Conservation (phyloP, 2,888 invertebrate genomes). For the Trichopria drosophilae region DNA sequence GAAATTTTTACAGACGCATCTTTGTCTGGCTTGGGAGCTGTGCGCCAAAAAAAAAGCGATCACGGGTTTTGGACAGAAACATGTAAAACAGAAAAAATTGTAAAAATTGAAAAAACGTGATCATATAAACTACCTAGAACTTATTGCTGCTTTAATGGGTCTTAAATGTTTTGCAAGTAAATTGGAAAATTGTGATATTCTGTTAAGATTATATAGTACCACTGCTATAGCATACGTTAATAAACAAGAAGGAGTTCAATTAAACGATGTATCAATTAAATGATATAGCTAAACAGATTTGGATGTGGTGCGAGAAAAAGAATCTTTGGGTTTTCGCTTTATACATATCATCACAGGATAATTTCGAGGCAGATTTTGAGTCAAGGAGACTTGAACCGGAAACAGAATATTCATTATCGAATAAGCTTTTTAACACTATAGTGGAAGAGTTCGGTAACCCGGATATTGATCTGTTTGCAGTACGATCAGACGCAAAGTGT, state of each 20-base stretch:
- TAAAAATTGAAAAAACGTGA: slow-evolving; percentile 14
- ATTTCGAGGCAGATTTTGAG: slow-evolving; percentile 9
- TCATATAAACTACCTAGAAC: slow-evolving; percentile 32
- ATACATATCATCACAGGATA: slow-evolving; percentile 19
- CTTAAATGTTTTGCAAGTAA: slow-evolving; percentile 26
- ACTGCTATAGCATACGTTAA: slow-evolving; percentile 19
- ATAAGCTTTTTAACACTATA: no score
- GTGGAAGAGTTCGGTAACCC: no score
- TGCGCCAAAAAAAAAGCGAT: slow-evolving; percentile 16
- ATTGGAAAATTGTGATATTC: neutral
- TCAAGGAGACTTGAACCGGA: slow-evolving; percentile 11
- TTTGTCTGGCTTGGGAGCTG: slow-evolving; percentile 36
- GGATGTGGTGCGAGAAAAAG: slow-evolving; percentile 15
- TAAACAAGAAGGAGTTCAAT: slow-evolving; percentile 15
- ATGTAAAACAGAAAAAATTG: no score
- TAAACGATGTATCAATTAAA: slow-evolving; percentile 2
- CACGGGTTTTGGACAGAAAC: slow-evolving; percentile 34
- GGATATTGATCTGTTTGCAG: slow-evolving; percentile 35
- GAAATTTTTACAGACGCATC: slow-evolving; percentile 30
- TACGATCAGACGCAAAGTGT: slow-evolving; percentile 33
- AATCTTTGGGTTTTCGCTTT: slow-evolving; percentile 9
- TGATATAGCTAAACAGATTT: slow-evolving; percentile 9
- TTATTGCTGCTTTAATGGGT: slow-evolving; percentile 13
- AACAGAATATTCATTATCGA: slow-evolving; percentile 18
- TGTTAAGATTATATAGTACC: slow-evolving; percentile 10